A percentile compares a stretch with the other conserved stretches of the same genome.
Conservation (phyloP, 2,888 invertebrate genomes). For the Nebria brevicollis region DNA sequence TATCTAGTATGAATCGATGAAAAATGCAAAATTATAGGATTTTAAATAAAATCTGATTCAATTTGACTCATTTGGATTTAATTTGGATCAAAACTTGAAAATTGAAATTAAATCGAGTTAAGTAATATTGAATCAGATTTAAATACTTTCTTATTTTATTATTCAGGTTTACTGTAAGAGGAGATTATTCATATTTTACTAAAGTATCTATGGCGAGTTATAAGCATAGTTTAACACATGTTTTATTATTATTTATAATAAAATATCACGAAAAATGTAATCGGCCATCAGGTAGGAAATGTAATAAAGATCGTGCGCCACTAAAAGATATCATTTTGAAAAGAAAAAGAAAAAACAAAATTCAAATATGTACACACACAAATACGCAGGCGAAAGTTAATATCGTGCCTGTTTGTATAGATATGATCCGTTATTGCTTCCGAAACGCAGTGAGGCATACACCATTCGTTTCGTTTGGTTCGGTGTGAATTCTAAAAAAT, state of each 20-base stretch:
- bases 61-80: too few species aligned
- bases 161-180: too few species aligned
- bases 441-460: not conserved
- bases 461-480: not conserved
- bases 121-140: too few species aligned
- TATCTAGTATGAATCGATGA: too few species aligned
- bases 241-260: not conserved
- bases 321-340: not conserved
- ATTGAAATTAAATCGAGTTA: too few species aligned
- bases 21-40: too few species aligned
- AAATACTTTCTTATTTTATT: too few species aligned
- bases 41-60: too few species aligned
- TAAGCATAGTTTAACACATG: not conserved
- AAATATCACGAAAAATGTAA: not conserved
- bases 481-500: not conserved
- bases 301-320: not conserved
- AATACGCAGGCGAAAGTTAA: not conserved
- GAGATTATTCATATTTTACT: too few species aligned
- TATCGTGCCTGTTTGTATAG: not conserved
- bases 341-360: not conserved
- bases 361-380: not conserved
- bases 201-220: not conserved
- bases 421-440: slow-evolving; percentile 1
- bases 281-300: not conserved
- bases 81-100: too few species aligned